Evolutionary conservation across 2,797 vertebrate species (phyloP).

Genomic region (Hemibagrus guttatus): DNA sequence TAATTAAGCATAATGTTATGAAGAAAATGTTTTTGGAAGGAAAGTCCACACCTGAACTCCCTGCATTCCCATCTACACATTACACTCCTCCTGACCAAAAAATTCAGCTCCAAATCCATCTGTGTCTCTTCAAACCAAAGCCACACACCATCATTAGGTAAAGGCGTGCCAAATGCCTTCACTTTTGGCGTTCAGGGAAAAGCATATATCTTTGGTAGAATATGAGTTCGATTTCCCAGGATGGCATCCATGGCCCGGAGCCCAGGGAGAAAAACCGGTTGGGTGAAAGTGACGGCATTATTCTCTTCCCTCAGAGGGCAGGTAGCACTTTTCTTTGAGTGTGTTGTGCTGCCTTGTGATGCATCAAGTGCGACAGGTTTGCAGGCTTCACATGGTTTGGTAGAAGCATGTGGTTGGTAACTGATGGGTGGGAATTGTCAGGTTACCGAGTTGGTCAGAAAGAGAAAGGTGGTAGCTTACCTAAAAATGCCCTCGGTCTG

Average conservation of each 20-base stretch:
- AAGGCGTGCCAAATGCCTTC: neutral
- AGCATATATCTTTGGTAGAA: too few species aligned
- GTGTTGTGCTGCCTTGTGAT: neutral
- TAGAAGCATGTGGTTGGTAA: slow-evolving; percentile 2
- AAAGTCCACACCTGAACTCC: slow-evolving; percentile 17
- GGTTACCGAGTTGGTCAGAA: neutral
- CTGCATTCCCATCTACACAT: neutral
- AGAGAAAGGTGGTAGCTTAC: slow-evolving; percentile 51
- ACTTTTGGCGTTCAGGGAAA: neutral
- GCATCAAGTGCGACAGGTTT: neutral
- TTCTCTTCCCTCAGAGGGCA: neutral
- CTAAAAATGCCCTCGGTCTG: slow-evolving; percentile 83
- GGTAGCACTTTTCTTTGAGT: neutral
- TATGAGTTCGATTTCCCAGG: neutral
- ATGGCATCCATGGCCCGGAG: neutral
- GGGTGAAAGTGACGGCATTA: neutral
- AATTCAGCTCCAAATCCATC: neutral
- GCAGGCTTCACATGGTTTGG: neutral
- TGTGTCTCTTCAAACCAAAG: neutral
- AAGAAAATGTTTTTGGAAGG: neutral
- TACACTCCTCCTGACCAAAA: neutral
- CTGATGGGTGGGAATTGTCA: neutral
- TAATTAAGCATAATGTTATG: neutral
- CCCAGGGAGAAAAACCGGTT: neutral
- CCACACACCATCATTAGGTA: neutral